Evolutionary conservation across 1,140 invertebrate species (phyloP), one percentile per base, ranked within the genome.

Genomic region (Micrasema minimum): DNA sequence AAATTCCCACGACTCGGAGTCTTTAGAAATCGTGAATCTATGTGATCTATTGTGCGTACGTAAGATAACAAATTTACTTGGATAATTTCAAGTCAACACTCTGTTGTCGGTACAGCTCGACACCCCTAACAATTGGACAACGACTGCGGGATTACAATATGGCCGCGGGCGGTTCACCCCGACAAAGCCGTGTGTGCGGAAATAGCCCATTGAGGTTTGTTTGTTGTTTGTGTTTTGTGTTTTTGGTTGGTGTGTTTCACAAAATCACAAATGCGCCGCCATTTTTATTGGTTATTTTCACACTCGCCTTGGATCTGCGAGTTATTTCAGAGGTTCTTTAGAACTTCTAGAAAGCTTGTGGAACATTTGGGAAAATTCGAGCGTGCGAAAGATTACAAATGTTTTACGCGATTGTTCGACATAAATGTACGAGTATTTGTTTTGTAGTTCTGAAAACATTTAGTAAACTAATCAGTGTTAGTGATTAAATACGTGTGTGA

Each of bases 151-250:
- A 51, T n/a, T n/a, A n/a, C 18, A 51, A 22, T 51, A 11, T 12
- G 18, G 16, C 48, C 9, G 16, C 48, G 48, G 22, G 14, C 11
- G 66, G 62, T 43, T 46, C 59, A 66, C 64, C 38, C 31, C 53
- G 37, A 67, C 70, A 72, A 72, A 67, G 66, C 46, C 59, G 10
- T 37, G 72, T 71, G 72, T 74, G 72, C 72, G 72, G 72, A 74
- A 74, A 74, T 67, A 61, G 68, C 22, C 64, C 65, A 71, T 71
- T 71, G 68, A 53, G 55, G 48, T 65, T 69, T 71, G 72, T 71
- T 73, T 64, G 72, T 69, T 71, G 72, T 71, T 73, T 64, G 72
- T 66, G 61, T 26, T 53, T 46, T 37, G 62, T 66, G 43, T 66
- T 37, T 23, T 72, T 31, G 26, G 26, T 31, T 2, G 26, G 7